These are phyloP conservation scores for Anomalospiza imberbis DNA, from an alignment of 2,797 vertebrate genomes.

Conservation along the genomic window DNA sequence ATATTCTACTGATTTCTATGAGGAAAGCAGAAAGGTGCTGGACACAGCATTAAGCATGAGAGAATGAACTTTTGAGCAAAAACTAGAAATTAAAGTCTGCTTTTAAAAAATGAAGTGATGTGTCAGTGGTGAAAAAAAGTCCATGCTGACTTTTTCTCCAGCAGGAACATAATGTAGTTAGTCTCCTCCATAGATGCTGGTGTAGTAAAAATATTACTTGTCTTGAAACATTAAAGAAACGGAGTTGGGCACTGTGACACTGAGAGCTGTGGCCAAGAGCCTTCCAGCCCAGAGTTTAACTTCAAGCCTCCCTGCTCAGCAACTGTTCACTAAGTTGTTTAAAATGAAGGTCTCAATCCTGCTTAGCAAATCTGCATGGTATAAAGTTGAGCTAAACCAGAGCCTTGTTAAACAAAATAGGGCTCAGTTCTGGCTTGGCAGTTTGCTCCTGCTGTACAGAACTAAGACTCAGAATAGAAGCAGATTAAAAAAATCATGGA, in stretches of 20 bases:
- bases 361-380: not conserved
- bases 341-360: slow-evolving; percentile 25
- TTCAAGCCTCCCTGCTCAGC: not conserved
- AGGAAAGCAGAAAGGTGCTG: not conserved
- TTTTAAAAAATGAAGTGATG: not conserved
- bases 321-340: not conserved
- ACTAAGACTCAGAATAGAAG: not conserved
- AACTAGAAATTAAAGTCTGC: not conserved
- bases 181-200: not conserved
- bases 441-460: not conserved
- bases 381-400: slow-evolving; percentile 63
- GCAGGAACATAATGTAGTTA: not conserved
- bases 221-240: not conserved
- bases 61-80: not conserved
- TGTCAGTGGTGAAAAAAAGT: not conserved
- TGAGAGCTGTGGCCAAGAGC: not conserved
- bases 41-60: not conserved
- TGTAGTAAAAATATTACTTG: not conserved
- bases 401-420: slow-evolving; percentile 56
- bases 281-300: not conserved
- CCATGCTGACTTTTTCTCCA: not conserved
- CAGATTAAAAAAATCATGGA: not conserved
- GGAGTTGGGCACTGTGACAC: not conserved
- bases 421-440: not conserved
- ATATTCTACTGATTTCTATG: not conserved